Evolutionary conservation across 2,888 invertebrate species (phyloP), one percentile per base, ranked within the genome.

Genomic region (Eilema caniola): DNA sequence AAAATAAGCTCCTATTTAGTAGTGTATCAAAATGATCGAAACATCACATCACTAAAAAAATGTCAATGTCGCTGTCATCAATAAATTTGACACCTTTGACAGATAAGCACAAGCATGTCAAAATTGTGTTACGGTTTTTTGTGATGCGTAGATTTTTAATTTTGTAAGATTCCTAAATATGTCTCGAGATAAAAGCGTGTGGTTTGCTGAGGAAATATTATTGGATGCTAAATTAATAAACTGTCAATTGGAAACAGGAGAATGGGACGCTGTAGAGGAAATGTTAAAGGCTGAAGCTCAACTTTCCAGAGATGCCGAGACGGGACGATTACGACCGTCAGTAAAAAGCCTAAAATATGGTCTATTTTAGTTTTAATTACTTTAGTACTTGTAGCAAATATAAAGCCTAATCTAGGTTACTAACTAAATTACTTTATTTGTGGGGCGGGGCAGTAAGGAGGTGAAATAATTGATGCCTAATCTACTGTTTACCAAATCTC

Each of bases 181-280:
- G 95, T 95, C 95, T 70, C 91, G 95, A 74, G 95, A 95, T 87
- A 95, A 95, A 90, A 95, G 95, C 81, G 95, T 95, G 59, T 95
- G 95, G 95, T 95, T 95, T 78, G 95, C 95, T 10, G 95, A 95
- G 85, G 95, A 95, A 82, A 95, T 95, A 79, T 83, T 95, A 65
- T 84, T 95, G 72, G 95, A 95, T 85, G 95, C 95, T 12, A 95
- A 95, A 83, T 87, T 95, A 63, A 95, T 95, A 57, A 95, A 95
- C 83, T 94, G 91, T 67, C 95, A 95, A 83, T 82, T 95, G 75
- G 95, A 95, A 83, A 91, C 94, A 0, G 95, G 95, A 84, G 95
- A 96, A 91, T 95, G 95, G 94, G 93, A 94, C 67, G 93, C 95
- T 37, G 94, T 96, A 1, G 95, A 95, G 77, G 95, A 95, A 89